phyloP scores from a whole-genome alignment of 2,888 invertebrate species.

The Glaucopsyche alexis region DNA sequence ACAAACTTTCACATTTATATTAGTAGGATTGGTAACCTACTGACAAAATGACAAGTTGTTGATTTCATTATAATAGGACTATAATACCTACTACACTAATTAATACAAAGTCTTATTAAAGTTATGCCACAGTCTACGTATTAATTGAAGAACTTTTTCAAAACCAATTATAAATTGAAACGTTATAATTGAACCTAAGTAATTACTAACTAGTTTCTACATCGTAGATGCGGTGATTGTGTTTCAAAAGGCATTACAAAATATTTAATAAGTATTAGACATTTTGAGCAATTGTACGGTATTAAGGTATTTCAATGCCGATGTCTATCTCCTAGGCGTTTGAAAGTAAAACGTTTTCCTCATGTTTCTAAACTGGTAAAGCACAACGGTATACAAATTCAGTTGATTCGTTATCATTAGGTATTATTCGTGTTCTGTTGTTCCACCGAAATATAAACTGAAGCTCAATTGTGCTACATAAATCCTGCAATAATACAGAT shows the following conservation, averaged over 20 bases:
- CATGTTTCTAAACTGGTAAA: background rate
- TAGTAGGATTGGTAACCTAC: no score
- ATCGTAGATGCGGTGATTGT: background rate
- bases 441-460: background rate
- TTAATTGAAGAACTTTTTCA: constrained; percentile 8
- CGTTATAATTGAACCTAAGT: constrained; percentile 6
- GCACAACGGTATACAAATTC: background rate
- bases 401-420: background rate
- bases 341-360: constrained; percentile 20
- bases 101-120: no score
- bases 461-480: no score
- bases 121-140: no score
- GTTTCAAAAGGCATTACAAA: constrained; percentile 25
- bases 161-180: constrained; percentile 8
- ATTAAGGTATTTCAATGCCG: constrained; percentile 13
- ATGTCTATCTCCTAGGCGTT: constrained; percentile 12
- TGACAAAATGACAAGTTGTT: no score
- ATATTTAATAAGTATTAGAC: constrained; percentile 27
- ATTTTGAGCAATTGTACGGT: constrained; percentile 13
- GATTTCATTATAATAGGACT: no score
- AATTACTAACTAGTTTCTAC: background rate
- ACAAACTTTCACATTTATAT: no score
- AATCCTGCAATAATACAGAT: background rate
- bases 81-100: no score
- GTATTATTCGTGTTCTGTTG: background rate